Conservation (phyloP, 2,113 vertebrate species). For the Syrmaticus mikado region DNA sequence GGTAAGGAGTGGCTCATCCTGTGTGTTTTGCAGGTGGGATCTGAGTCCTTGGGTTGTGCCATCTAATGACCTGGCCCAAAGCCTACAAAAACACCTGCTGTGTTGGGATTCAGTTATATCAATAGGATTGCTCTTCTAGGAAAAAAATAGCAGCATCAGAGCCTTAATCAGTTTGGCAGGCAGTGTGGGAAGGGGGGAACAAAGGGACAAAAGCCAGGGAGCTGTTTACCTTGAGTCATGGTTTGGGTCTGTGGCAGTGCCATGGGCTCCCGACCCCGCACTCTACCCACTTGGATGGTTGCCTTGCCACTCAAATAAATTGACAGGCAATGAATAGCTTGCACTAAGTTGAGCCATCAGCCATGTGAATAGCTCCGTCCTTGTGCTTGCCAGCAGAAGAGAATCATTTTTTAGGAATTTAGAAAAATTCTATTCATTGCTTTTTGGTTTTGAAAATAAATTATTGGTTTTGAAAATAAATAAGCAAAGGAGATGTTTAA, state of each 20-base stretch:
- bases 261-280: neutral
- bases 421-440: neutral
- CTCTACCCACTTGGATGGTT: neutral
- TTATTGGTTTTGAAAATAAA: slow-evolving; percentile 39
- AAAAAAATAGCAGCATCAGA: neutral
- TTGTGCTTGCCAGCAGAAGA: neutral
- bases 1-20: neutral
- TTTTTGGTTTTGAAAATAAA: slow-evolving; percentile 37
- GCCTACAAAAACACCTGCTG: accelerated
- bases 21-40: neutral
- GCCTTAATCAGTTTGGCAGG: neutral
- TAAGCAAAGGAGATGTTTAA: slow-evolving; percentile 13
- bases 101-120: neutral
- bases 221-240: neutral
- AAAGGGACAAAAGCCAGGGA: neutral
- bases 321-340: neutral
- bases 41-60: neutral
- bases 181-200: neutral
- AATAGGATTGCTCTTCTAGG: neutral
- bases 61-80: neutral
- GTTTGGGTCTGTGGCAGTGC: neutral
- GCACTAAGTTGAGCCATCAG: neutral
- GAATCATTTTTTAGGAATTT: slow-evolving; percentile 33
- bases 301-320: neutral
- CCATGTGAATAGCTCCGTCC: neutral